Evolutionary conservation across 2,888 invertebrate genomes (phyloP).

Genomic region (Cataglyphis altisquamis): DNA sequence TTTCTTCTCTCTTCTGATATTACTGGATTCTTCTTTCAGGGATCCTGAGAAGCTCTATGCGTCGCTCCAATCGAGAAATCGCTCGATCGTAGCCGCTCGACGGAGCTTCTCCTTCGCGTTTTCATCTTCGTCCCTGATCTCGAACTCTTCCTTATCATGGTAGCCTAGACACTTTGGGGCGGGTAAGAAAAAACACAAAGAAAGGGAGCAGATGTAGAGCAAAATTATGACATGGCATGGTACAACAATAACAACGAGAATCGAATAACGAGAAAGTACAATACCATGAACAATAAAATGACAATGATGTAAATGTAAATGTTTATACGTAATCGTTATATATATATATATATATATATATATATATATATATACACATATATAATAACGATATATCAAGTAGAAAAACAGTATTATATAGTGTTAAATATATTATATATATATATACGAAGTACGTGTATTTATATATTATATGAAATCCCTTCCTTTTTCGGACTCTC

Average conservation of each 20-base stretch:
- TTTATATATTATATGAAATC: constrained; percentile 56
- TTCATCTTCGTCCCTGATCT: constrained; percentile 57
- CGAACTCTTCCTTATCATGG: constrained; percentile 41
- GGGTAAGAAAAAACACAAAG: constrained; percentile 69
- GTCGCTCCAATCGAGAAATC: constrained; percentile 82
- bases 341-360: constrained; percentile 57
- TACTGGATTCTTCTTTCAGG: constrained; percentile 61
- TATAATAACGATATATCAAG: constrained; percentile 46
- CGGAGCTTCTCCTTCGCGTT: constrained; percentile 45
- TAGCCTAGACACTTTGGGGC: constrained; percentile 81
- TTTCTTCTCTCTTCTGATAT: constrained; percentile 71
- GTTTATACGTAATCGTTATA: constrained; percentile 71
- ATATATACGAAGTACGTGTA: constrained; percentile 63
- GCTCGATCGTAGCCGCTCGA: constrained; percentile 78
- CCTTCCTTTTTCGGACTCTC: constrained; percentile 31
- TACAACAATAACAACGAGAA: constrained; percentile 74
- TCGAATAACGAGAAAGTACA: constrained; percentile 78
- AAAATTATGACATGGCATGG: constrained; percentile 76
- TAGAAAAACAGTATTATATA: constrained; percentile 60
- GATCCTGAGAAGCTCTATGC: constrained; percentile 53
- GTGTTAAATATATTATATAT: constrained; percentile 58
- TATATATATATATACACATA: constrained; percentile 41
- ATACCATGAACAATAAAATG: constrained; percentile 78
- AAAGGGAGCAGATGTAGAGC: constrained; percentile 65
- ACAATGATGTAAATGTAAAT: constrained; percentile 67